phyloP scores from a whole-genome alignment of 2,797 vertebrate genomes.

The Luscinia megarhynchos region DNA sequence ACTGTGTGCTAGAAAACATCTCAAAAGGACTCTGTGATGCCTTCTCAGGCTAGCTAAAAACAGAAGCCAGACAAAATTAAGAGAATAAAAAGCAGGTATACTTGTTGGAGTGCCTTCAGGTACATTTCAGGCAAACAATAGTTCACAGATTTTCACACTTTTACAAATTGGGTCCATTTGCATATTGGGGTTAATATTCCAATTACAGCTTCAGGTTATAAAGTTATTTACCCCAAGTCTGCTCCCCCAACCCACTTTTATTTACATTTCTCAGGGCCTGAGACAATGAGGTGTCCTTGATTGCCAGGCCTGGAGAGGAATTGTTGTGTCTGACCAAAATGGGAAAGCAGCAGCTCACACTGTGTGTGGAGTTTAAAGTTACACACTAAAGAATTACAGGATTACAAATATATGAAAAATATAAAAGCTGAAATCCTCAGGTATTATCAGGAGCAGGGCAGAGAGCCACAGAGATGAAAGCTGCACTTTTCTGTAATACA shows the following conservation, averaged over 20 bases:
- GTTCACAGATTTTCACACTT: not conserved
- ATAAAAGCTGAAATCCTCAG: not conserved
- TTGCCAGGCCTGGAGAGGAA: not conserved
- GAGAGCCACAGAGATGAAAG: not conserved
- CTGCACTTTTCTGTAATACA: not conserved
- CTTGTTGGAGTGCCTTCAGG: not conserved
- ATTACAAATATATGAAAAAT: not conserved
- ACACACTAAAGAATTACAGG: not conserved
- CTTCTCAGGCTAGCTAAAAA: not conserved
- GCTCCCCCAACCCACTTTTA: not conserved
- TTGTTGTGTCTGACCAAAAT: not conserved
- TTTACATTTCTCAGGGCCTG: not conserved
- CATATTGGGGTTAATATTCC: not conserved
- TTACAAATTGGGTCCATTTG: not conserved
- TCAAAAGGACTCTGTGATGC: not conserved
- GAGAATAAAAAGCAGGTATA: not conserved
- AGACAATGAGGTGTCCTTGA: not conserved
- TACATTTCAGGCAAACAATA: rapidly evolving
- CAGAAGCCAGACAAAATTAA: not conserved
- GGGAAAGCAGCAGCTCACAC: not conserved
- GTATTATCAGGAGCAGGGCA: not conserved
- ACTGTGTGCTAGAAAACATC: not conserved
- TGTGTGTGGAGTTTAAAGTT: rapidly evolving
- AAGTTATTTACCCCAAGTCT: not conserved
- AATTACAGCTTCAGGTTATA: not conserved